Conservation (phyloP, 2,888 invertebrate genomes). For the Campaea margaritaria region DNA sequence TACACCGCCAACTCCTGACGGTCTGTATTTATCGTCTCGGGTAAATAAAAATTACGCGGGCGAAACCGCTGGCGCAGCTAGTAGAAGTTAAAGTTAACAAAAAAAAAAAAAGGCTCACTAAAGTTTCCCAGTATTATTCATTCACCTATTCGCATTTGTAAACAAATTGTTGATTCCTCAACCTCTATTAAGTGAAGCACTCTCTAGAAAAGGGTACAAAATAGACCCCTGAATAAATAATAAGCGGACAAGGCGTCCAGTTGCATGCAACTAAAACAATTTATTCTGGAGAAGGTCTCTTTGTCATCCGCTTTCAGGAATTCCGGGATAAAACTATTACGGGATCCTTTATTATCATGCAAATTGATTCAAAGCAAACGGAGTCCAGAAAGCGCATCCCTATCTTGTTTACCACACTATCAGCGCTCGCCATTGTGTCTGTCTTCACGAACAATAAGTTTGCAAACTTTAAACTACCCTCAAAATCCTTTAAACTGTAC, state of each 20-base stretch:
- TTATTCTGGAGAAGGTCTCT: conserved; percentile 19
- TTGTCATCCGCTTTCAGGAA: conserved; percentile 25
- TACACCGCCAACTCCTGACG: no score
- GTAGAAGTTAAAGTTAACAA: no score
- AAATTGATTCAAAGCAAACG: conserved; percentile 49
- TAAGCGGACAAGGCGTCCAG: conserved; percentile 11
- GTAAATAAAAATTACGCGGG: no score
- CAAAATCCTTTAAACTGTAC: not conserved
- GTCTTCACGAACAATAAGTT: conserved; percentile 51
- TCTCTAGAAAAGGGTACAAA: conserved; percentile 16
- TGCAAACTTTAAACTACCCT: conserved; percentile 31
- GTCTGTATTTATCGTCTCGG: no score
- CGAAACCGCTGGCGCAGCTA: no score
- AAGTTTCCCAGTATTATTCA: not conserved
- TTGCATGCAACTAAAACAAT: conserved; percentile 15
- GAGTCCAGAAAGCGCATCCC: conserved; percentile 44
- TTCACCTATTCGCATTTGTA: conserved; percentile 5
- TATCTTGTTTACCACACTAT: conserved; percentile 54
- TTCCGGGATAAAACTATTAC: conserved; percentile 27
- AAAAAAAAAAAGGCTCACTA: no score
- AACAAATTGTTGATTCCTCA: conserved; percentile 17
- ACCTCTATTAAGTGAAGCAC: conserved; percentile 13
- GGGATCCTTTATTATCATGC: conserved; percentile 47
- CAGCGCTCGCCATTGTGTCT: conserved; percentile 49
- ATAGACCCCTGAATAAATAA: conserved; percentile 26